These are phyloP conservation scores for Rambutsinella grinnellia DNA, from an alignment of 2,888 invertebrate genomes.

Conservation along the genomic window DNA sequence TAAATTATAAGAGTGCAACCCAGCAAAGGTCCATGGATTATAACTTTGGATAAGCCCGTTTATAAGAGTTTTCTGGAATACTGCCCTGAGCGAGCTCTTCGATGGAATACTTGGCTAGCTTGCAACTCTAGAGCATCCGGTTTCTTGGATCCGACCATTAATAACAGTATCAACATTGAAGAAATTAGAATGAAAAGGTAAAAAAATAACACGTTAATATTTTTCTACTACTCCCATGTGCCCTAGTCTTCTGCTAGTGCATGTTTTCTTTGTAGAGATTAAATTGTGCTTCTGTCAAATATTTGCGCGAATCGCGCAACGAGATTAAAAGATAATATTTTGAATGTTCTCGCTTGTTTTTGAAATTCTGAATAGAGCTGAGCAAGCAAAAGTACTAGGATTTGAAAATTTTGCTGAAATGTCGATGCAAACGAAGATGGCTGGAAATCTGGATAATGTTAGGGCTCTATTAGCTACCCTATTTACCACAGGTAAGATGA, in stretches of 20 bases:
- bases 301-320: too few relatives aligned
- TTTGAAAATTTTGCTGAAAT: slow-evolving; percentile 85
- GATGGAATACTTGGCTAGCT: slow-evolving; percentile 91
- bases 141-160: slow-evolving; percentile 72
- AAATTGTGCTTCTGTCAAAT: too few relatives aligned
- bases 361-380: too few relatives aligned
- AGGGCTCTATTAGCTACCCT: slow-evolving; percentile 74
- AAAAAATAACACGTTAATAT: not conserved
- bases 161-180: slow-evolving; percentile 81
- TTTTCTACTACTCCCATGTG: not conserved
- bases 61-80: slow-evolving; percentile 84
- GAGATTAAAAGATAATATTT: not conserved
- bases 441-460: slow-evolving; percentile 82
- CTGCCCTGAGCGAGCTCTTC: slow-evolving; percentile 82
- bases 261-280: not conserved
- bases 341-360: not conserved
- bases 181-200: slow-evolving; percentile 78
- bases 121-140: slow-evolving; percentile 79
- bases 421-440: slow-evolving; percentile 96
- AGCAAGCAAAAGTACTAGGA: slow-evolving; percentile 83
- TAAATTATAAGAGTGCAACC: slow-evolving; percentile 72
- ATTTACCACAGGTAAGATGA: slow-evolving; percentile 52
- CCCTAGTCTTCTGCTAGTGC: not conserved
- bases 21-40: slow-evolving; percentile 84
- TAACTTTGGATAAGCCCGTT: slow-evolving; percentile 81